Conservation (phyloP, 2,113 vertebrate genomes). For the Eurystomus gularis region DNA sequence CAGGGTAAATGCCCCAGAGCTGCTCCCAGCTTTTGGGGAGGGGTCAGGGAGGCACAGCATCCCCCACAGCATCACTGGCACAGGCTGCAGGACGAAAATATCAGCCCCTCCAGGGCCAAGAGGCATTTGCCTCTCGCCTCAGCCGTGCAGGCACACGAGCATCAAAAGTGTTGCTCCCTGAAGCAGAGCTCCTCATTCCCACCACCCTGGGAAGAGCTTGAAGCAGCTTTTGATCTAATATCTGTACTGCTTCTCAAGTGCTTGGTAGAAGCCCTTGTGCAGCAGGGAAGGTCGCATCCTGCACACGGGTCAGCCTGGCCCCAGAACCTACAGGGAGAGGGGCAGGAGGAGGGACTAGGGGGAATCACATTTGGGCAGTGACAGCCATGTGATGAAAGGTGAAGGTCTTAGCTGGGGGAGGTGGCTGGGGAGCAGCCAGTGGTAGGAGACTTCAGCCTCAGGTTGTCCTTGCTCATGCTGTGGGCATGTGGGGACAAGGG, state of each 20-base stretch:
- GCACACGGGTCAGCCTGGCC: not conserved
- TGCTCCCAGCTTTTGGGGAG: not conserved
- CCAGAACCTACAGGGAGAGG: not conserved
- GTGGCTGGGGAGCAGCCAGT: not conserved
- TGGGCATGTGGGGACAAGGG: not conserved
- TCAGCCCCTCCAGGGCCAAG: not conserved
- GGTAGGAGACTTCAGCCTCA: not conserved
- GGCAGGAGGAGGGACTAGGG: not conserved
- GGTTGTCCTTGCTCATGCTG: not conserved
- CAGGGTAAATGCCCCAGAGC: not conserved
- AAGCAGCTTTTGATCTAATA: not conserved
- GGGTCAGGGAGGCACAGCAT: not conserved
- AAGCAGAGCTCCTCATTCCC: not conserved
- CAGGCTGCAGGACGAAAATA: not conserved
- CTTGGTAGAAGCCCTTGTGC: not conserved
- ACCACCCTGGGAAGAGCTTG: not conserved
- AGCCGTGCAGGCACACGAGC: not conserved
- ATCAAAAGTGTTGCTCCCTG: not conserved
- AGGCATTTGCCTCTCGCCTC: not conserved
- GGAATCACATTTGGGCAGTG: not conserved
- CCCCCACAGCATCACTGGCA: not conserved
- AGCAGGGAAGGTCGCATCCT: not conserved
- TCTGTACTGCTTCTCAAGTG: not conserved
- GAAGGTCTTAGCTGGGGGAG: not conserved
- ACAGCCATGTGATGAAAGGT: not conserved